phyloP scores from a whole-genome alignment of 2,888 invertebrate genomes.

The Volucella inanis region DNA sequence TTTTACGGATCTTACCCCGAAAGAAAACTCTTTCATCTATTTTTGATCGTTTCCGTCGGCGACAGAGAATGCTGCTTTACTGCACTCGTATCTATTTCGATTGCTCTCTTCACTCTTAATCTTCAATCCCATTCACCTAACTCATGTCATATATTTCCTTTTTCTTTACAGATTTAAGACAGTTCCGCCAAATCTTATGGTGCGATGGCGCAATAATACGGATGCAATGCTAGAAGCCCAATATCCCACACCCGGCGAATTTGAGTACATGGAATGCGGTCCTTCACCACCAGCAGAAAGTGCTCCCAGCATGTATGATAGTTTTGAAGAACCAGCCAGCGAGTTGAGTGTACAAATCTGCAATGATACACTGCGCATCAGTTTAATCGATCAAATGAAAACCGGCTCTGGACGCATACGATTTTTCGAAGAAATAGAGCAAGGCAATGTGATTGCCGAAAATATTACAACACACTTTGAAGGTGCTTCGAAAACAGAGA shows the following conservation, averaged over 20 bases:
- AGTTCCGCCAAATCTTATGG: slow-evolving; percentile 83
- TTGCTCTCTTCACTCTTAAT: neutral
- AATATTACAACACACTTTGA: slow-evolving; percentile 84
- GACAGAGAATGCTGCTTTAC: no score
- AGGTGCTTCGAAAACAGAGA: slow-evolving; percentile 86
- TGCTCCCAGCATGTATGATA: slow-evolving; percentile 91
- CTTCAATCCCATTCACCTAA: neutral
- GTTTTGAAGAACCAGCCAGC: slow-evolving; percentile 89
- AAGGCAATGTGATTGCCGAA: slow-evolving; percentile 86
- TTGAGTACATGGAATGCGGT: slow-evolving; percentile 91
- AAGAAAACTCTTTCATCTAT: no score
- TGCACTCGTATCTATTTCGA: no score
- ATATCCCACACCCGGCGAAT: slow-evolving; percentile 86
- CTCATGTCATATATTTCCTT: neutral
- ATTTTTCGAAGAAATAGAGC: slow-evolving; percentile 90
- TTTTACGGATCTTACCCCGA: no score
- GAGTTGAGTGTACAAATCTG: slow-evolving; percentile 89
- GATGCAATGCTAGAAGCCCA: slow-evolving; percentile 86
- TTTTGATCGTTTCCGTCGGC: no score
- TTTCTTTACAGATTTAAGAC: slow-evolving; percentile 83
- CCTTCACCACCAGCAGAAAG: slow-evolving; percentile 92
- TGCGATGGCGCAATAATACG: slow-evolving; percentile 85
- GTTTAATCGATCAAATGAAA: slow-evolving; percentile 90
- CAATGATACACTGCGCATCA: slow-evolving; percentile 88
- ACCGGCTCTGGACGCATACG: slow-evolving; percentile 87